phyloP scores from a whole-genome alignment of 2,113 vertebrate genomes.

The Acinonyx jubatus region DNA sequence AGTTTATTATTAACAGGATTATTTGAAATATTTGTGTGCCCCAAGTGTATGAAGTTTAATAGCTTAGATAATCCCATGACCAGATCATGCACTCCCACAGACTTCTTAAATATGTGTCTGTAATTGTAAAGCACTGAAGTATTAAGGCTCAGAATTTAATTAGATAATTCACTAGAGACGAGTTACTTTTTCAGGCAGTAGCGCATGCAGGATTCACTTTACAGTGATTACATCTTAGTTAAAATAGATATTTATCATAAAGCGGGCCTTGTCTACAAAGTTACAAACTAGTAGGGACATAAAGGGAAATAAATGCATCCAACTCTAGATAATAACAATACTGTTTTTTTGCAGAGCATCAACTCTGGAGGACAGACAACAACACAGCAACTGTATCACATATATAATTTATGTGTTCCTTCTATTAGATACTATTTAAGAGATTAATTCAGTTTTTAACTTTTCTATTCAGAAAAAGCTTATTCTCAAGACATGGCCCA shows the following conservation, averaged over 20 bases:
- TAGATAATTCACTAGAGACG: conserved; percentile 47
- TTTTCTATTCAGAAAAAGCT: conserved; percentile 75
- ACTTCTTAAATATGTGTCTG: conserved; percentile 42
- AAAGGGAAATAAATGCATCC: neutral
- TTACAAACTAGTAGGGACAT: neutral
- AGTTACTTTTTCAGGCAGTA: conserved; percentile 52
- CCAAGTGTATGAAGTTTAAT: conserved; percentile 23
- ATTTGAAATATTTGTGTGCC: neutral
- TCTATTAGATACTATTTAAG: conserved; percentile 52
- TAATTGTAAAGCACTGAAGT: conserved; percentile 58
- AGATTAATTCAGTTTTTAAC: conserved; percentile 66
- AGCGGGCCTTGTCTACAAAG: neutral
- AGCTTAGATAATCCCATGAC: neutral
- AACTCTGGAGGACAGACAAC: neutral
- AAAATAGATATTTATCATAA: conserved; percentile 51
- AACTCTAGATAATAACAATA: neutral
- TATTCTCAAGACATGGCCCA: conserved; percentile 73
- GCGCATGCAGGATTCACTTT: conserved; percentile 35
- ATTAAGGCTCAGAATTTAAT: conserved; percentile 57
- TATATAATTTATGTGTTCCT: neutral
- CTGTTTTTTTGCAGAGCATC: neutral
- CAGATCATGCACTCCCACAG: neutral
- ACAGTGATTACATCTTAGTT: conserved; percentile 42
- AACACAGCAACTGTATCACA: neutral
- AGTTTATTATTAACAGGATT: conserved; percentile 13